Evolutionary conservation across 2,113 vertebrate species (phyloP).

Genomic region (Hippocampus zosterae): DNA sequence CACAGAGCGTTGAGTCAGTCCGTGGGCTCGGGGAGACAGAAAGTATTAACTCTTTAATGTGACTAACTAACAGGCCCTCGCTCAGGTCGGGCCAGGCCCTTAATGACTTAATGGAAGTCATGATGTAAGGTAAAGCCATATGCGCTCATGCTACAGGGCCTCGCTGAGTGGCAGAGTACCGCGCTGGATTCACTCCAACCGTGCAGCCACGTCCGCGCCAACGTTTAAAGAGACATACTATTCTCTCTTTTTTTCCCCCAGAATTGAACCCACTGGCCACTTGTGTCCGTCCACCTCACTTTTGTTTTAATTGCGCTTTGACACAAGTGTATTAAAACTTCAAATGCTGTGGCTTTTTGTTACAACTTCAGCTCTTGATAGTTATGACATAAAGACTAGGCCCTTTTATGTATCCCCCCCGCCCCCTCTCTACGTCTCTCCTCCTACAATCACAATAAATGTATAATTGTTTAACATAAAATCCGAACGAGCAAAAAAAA

Average conservation of each 20-base stretch:
- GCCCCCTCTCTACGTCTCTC: too few species aligned
- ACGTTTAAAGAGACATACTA: not conserved
- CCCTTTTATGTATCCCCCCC: too few species aligned
- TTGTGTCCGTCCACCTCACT: not conserved
- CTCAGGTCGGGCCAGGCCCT: slow-evolving; percentile 39
- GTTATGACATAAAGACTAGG: too few species aligned
- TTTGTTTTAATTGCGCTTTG: too few species aligned
- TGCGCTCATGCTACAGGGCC: slow-evolving; percentile 50
- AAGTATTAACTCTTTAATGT: slow-evolving; percentile 70
- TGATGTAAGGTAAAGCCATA: slow-evolving; percentile 64
- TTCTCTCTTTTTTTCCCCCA: not conserved
- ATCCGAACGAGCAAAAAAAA: too few species aligned
- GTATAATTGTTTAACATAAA: too few species aligned
- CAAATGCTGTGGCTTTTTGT: too few species aligned
- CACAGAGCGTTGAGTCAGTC: slow-evolving; percentile 75
- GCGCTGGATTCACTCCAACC: slow-evolving; percentile 20
- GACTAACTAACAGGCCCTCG: slow-evolving; percentile 54
- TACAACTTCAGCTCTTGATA: too few species aligned
- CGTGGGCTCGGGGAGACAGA: slow-evolving; percentile 59
- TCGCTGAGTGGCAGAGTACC: slow-evolving; percentile 8
- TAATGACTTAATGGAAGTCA: slow-evolving; percentile 73
- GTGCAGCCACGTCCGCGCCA: not conserved
- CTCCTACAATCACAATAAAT: too few species aligned
- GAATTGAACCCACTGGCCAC: not conserved
- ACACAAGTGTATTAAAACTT: too few species aligned